A percentile compares a stretch with the other conserved stretches of the same genome.
phyloP scores from a whole-genome alignment of 1,140 invertebrate species.

The Fopius arisanus region DNA sequence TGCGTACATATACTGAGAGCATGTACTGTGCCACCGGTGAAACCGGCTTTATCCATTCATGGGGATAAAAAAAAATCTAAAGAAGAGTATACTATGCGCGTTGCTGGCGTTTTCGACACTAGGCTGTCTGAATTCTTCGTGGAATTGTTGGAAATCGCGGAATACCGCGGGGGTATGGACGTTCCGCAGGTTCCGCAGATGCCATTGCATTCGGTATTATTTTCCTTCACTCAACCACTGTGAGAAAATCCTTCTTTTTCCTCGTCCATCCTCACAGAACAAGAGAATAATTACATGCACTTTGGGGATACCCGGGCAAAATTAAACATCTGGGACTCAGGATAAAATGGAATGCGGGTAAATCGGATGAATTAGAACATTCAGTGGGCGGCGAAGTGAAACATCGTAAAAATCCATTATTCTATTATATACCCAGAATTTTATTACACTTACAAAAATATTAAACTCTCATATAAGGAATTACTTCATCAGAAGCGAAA shows the following conservation, averaged over 20 bases:
- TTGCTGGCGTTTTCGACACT: slow-evolving; percentile 6
- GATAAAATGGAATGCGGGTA: too few species aligned
- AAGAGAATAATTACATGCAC: not conserved
- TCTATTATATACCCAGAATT: too few species aligned
- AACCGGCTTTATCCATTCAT: slow-evolving; percentile 4
- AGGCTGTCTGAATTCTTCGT: not conserved
- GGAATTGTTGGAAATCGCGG: not conserved
- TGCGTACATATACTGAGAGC: not conserved
- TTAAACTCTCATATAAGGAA: too few species aligned
- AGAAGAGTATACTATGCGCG: not conserved
- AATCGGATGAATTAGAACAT: too few species aligned
- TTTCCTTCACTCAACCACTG: not conserved
- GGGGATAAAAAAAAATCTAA: not conserved
- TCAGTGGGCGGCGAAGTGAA: too few species aligned
- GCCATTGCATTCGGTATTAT: not conserved
- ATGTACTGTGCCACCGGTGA: not conserved
- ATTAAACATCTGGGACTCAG: too few species aligned
- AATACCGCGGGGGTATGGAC: not conserved
- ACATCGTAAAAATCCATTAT: too few species aligned
- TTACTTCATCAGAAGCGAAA: too few species aligned
- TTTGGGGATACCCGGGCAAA: too few species aligned
- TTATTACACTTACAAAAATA: too few species aligned
- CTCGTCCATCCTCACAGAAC: not conserved
- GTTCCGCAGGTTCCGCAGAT: not conserved
- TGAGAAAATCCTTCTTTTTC: not conserved